These are phyloP conservation scores for Fabriciana adippe DNA, from an alignment of 2,888 invertebrate species.

Conservation along the genomic window DNA sequence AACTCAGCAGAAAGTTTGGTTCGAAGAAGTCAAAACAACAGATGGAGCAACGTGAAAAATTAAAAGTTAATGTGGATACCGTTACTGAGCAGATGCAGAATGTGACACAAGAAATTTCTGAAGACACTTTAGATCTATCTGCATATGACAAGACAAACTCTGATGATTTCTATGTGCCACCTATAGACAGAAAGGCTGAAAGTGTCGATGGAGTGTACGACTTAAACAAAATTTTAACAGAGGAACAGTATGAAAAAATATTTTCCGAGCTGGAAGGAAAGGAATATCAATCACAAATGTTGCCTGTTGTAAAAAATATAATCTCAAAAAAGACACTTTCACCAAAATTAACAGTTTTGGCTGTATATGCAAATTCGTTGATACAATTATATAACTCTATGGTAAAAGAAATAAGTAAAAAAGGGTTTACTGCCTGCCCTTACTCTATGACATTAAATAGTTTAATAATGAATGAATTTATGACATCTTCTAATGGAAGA, in stretches of 20 bases:
- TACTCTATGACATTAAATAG: slow-evolving; percentile 62
- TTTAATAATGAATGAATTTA: slow-evolving; percentile 57
- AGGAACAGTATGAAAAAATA: slow-evolving; percentile 63
- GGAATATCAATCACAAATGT: slow-evolving; percentile 51
- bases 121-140: slow-evolving; percentile 60
- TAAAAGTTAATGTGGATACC: slow-evolving; percentile 81
- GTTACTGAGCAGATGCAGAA: slow-evolving; percentile 82
- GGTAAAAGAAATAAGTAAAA: slow-evolving; percentile 55
- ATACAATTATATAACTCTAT: slow-evolving; percentile 49
- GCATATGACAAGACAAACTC: slow-evolving; percentile 58
- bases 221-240: slow-evolving; percentile 66
- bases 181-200: slow-evolving; percentile 74
- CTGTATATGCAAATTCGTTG: slow-evolving; percentile 60
- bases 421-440: slow-evolving; percentile 53
- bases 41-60: slow-evolving; percentile 83
- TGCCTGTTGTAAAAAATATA: slow-evolving; percentile 52
- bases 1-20: slow-evolving; percentile 84
- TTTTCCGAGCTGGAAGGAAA: slow-evolving; percentile 54
- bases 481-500: slow-evolving; percentile 49
- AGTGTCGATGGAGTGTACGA: slow-evolving; percentile 73
- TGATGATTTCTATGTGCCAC: slow-evolving; percentile 74
- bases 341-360: slow-evolving; percentile 50
- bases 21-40: slow-evolving; percentile 83
- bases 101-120: slow-evolving; percentile 65
- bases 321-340: slow-evolving; percentile 45